These are phyloP conservation scores for Bombus terrestris DNA, from an alignment of 1,140 invertebrate genomes.

Conservation along the genomic window DNA sequence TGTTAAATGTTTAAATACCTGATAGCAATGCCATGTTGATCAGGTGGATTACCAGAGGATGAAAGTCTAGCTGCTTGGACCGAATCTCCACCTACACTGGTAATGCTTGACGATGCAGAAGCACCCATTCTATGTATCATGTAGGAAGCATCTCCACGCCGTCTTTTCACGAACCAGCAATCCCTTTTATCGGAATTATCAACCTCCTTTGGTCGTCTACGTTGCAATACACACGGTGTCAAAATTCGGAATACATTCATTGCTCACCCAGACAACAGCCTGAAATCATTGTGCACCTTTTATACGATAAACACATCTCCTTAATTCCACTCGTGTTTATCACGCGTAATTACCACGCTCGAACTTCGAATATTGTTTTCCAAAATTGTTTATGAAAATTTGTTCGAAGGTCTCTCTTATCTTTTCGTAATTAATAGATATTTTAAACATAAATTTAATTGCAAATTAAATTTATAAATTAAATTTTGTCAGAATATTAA, in stretches of 20 bases:
- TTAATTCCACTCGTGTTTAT: background rate
- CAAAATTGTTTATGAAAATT: background rate
- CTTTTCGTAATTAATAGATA: background rate
- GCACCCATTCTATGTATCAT: constrained; percentile 83
- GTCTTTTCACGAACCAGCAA: constrained; percentile 83
- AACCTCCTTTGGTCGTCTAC: constrained; percentile 83
- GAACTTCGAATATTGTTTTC: background rate
- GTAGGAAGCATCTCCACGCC: constrained; percentile 78
- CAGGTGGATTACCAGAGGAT: constrained; percentile 75
- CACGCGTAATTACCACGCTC: background rate
- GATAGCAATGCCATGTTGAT: constrained; percentile 79
- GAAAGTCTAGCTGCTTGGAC: constrained; percentile 81
- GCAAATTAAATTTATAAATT: no score
- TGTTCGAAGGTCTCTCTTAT: background rate
- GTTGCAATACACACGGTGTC: constrained; percentile 85
- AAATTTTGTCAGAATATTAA: background rate
- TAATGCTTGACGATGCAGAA: constrained; percentile 81
- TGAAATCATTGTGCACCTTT: constrained; percentile 65
- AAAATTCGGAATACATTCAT: constrained; percentile 85
- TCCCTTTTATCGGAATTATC: constrained; percentile 76
- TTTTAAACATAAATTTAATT: background rate
- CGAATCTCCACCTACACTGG: constrained; percentile 79
- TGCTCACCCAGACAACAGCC: constrained; percentile 84
- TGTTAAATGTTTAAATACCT: constrained; percentile 70
- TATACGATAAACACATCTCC: background rate